Evolutionary conservation across 2,797 vertebrate genomes (phyloP).

Genomic region (Falco peregrinus): DNA sequence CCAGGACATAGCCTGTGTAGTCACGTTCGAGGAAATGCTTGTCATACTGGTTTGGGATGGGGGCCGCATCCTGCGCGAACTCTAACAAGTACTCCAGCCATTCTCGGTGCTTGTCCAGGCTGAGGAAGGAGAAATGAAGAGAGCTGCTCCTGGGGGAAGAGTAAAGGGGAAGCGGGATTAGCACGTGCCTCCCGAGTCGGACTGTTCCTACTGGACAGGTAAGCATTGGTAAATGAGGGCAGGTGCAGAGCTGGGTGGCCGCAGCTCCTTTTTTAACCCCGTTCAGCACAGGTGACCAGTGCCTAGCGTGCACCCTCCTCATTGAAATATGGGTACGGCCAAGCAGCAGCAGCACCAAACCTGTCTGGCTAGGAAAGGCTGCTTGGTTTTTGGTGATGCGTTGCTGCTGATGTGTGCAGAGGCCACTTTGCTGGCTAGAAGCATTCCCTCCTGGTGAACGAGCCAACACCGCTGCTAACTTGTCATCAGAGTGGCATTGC

Average conservation of each 20-base stretch:
- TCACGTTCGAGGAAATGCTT: slow-evolving; percentile 85
- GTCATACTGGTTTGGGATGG: slow-evolving; percentile 86
- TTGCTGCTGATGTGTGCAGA: fast-evolving
- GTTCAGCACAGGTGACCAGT: neutral
- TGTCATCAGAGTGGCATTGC: neutral
- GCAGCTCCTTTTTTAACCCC: neutral
- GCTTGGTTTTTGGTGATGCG: fast-evolving
- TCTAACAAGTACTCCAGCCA: slow-evolving; percentile 93
- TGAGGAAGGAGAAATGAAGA: slow-evolving; percentile 97
- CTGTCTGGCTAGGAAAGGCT: neutral
- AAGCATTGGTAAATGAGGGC: neutral
- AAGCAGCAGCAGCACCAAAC: neutral
- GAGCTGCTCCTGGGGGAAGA: slow-evolving; percentile 84
- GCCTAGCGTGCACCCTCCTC: fast-evolving
- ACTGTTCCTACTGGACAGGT: neutral
- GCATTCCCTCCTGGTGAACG: fast-evolving
- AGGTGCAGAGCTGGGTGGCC: neutral
- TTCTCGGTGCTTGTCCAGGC: slow-evolving; percentile 91
- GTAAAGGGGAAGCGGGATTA: neutral
- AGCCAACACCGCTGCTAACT: fast-evolving
- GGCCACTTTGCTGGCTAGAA: fast-evolving
- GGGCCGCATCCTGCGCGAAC: slow-evolving; percentile 86
- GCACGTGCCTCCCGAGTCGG: fast-evolving
- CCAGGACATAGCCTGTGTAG: slow-evolving; percentile 93
- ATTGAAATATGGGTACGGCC: fast-evolving